A percentile compares a stretch with the other conserved stretches of the same genome.
phyloP scores from a whole-genome alignment of 1,140 invertebrate genomes.

The Prorops nasuta region DNA sequence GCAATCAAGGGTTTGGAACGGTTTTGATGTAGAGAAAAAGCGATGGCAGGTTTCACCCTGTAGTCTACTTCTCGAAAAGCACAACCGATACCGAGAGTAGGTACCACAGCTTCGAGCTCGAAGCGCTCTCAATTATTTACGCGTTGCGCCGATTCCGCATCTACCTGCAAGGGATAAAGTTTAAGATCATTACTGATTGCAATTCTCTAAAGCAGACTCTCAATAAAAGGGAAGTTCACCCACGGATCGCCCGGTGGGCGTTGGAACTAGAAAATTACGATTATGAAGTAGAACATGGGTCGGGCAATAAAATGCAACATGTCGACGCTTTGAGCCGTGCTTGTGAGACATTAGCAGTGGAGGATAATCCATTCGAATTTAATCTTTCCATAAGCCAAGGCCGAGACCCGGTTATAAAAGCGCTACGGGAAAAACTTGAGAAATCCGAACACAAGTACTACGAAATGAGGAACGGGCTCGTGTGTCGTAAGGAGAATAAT shows the following conservation, averaged over 20 bases:
- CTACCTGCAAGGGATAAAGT: conserved; percentile 23
- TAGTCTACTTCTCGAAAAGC: conserved; percentile 49
- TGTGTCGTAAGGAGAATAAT: not conserved
- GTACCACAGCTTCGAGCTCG: conserved; percentile 53
- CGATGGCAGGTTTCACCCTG: conserved; percentile 33
- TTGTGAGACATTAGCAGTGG: not conserved
- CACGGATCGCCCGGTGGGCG: not conserved
- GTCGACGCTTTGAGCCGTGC: conserved; percentile 31
- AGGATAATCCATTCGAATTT: not conserved
- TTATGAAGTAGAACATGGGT: conserved; percentile 26
- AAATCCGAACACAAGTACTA: not conserved
- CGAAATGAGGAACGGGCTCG: not conserved
- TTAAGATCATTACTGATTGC: conserved; percentile 24
- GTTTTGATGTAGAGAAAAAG: conserved; percentile 33
- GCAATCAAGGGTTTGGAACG: conserved; percentile 22
- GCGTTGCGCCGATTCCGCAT: conserved; percentile 51
- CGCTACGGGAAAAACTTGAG: not conserved
- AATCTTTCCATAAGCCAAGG: not conserved
- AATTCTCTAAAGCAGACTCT: too few species aligned
- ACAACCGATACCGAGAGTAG: conserved; percentile 45
- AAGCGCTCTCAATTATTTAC: conserved; percentile 55
- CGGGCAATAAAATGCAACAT: conserved; percentile 29
- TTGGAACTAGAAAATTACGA: too few species aligned
- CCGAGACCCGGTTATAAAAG: not conserved
- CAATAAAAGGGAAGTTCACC: not conserved